phyloP scores from a whole-genome alignment of 2,113 vertebrate species.

The Pitta sordida region DNA sequence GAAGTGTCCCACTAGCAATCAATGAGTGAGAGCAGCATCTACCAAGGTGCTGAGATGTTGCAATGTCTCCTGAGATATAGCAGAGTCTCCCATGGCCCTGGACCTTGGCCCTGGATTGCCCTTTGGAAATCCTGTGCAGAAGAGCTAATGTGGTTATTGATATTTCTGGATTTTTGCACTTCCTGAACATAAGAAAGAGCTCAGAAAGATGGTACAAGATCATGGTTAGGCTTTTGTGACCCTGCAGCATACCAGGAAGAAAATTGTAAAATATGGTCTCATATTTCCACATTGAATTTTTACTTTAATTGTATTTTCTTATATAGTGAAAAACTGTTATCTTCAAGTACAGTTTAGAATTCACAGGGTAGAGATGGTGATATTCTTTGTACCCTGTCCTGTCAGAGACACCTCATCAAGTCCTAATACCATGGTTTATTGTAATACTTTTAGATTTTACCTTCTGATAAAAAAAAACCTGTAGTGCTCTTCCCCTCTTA shows the following conservation, averaged over 20 bases:
- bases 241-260: neutral
- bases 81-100: accelerated
- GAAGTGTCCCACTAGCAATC: neutral
- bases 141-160: neutral
- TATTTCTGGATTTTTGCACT: neutral
- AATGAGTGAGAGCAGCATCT: neutral
- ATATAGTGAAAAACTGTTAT: neutral
- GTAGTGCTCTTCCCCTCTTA: neutral
- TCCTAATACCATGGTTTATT: neutral
- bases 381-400: neutral
- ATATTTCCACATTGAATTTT: neutral
- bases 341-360: neutral
- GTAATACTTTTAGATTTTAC: neutral
- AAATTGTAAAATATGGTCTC: neutral
- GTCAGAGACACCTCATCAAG: neutral
- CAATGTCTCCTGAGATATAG: neutral
- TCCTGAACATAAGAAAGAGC: neutral
- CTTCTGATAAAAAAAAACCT: neutral
- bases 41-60: neutral
- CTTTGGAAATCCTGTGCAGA: neutral
- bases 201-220: neutral
- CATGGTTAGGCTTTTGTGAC: neutral
- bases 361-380: neutral
- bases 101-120: neutral
- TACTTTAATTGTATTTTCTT: neutral